Evolutionary conservation across 2,113 vertebrate genomes (phyloP).

Genomic region (Spea multiplicata): DNA sequence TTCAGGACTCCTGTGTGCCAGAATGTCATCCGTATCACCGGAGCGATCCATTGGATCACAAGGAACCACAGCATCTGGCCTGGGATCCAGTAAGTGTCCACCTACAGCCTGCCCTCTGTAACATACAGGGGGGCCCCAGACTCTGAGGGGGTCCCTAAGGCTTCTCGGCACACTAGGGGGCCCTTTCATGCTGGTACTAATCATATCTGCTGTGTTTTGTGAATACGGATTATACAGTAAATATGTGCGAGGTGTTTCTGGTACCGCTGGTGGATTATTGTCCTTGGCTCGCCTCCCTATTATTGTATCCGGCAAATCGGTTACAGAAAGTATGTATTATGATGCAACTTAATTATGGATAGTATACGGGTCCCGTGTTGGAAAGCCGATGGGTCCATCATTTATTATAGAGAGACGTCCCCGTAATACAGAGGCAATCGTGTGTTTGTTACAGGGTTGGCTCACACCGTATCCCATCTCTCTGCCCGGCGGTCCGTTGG

Average conservation of each 20-base stretch:
- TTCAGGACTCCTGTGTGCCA: background rate
- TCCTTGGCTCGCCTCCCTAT: no score
- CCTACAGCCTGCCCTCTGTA: background rate
- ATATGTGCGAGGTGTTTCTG: no score
- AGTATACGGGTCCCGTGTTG: no score
- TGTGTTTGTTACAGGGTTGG: conserved; percentile 27
- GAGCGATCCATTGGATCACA: conserved; percentile 30
- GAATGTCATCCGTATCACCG: conserved; percentile 33
- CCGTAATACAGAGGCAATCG: background rate
- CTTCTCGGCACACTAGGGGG: no score
- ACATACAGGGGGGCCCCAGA: background rate
- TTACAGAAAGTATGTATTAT: no score
- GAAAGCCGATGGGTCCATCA: no score
- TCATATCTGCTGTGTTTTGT: no score
- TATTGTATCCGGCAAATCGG: no score
- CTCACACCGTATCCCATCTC: conserved; percentile 11
- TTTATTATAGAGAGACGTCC: background rate
- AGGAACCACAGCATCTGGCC: conserved; percentile 18
- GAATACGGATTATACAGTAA: no score
- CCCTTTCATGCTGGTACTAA: no score
- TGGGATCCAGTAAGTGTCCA: conserved; percentile 37
- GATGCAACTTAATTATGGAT: no score
- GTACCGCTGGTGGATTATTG: no score
- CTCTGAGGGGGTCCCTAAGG: background rate
- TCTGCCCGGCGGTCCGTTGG: conserved; percentile 22